Evolutionary conservation across 2,113 vertebrate genomes (phyloP).

Genomic region (Otus sunia): DNA sequence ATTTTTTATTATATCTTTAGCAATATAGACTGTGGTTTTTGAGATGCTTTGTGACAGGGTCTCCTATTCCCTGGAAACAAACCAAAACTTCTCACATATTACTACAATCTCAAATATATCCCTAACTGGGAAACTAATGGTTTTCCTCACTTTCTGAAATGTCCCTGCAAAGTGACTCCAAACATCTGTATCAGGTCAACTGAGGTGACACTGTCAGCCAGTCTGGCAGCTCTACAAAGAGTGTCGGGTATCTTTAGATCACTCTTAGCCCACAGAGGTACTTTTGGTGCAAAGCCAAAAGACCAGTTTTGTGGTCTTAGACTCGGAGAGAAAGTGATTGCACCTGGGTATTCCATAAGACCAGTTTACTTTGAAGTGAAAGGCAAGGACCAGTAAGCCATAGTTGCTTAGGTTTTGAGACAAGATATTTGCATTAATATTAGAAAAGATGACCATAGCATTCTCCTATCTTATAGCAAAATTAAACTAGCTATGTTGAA

Average conservation of each 20-base stretch:
- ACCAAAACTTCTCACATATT: neutral
- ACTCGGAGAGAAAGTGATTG: neutral
- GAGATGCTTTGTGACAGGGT: neutral
- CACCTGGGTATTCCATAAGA: neutral
- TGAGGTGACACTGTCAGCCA: neutral
- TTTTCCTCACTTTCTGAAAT: neutral
- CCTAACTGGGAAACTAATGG: neutral
- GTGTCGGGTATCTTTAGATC: neutral
- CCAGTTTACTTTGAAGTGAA: neutral
- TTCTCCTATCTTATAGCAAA: neutral
- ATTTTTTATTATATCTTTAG: neutral
- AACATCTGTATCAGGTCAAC: neutral
- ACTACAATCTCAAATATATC: neutral
- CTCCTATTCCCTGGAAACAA: neutral
- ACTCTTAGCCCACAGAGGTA: neutral
- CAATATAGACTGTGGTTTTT: neutral
- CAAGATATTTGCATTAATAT: neutral
- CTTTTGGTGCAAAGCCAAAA: neutral
- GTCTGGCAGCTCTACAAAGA: neutral
- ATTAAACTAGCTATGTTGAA: neutral
- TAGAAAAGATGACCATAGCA: neutral
- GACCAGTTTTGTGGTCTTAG: neutral
- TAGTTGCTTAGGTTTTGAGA: neutral
- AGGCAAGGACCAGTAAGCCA: neutral
- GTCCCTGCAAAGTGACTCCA: neutral